These are phyloP conservation scores for Elaeidobius kamerunicus DNA, from an alignment of 2,888 invertebrate genomes.

Conservation along the genomic window DNA sequence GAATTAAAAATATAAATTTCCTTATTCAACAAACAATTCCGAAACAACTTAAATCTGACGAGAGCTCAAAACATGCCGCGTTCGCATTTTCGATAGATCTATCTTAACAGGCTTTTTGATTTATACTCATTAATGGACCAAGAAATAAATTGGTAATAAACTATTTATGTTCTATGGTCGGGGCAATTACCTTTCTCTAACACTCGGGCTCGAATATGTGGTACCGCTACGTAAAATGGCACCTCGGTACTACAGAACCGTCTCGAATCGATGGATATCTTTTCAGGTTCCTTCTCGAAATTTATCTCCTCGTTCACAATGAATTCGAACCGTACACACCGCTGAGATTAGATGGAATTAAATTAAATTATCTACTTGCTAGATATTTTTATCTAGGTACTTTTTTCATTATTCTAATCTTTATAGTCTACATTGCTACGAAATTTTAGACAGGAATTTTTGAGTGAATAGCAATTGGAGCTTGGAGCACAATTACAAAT, in stretches of 20 bases:
- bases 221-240: conserved; percentile 30
- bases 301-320: not conserved
- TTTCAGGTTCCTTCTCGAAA: conserved; percentile 2
- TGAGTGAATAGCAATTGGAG: no score
- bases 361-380: no score
- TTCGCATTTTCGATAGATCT: no score
- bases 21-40: no score
- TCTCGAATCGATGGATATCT: conserved; percentile 29
- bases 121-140: conserved; percentile 30
- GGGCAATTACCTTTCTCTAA: conserved; percentile 33
- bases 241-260: conserved; percentile 27
- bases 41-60: no score
- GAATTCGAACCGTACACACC: not conserved
- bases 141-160: conserved; percentile 32
- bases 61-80: no score
- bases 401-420: no score
- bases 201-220: conserved; percentile 23
- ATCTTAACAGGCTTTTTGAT: conserved; percentile 28
- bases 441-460: no score
- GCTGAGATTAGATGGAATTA: not conserved
- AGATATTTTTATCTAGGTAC: no score
- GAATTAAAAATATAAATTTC: no score
- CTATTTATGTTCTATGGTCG: conserved; percentile 29
- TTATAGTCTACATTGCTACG: no score
- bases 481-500: no score